phyloP scores from a whole-genome alignment of 2,888 invertebrate genomes.

The Andrena dorsata region DNA sequence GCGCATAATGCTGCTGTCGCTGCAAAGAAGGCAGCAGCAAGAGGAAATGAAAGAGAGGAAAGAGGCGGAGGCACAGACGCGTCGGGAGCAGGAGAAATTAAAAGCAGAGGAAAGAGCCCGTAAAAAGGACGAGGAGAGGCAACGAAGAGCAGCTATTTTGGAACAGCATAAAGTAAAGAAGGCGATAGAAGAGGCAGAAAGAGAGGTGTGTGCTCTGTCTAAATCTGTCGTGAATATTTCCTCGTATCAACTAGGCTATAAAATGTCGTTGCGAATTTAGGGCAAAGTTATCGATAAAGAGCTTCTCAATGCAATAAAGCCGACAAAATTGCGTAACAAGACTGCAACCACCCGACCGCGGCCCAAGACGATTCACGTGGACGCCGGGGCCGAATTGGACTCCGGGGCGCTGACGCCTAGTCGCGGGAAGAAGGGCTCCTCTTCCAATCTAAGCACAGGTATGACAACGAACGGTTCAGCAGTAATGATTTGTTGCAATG shows the following conservation, averaged over 20 bases:
- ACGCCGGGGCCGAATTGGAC: constrained; percentile 92
- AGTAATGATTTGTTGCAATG: constrained; percentile 38
- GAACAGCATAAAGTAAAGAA: constrained; percentile 97
- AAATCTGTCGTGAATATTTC: neutral
- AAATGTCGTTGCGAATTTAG: constrained; percentile 83
- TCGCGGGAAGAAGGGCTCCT: constrained; percentile 92
- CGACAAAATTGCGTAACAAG: constrained; percentile 89
- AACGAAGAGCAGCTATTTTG: constrained; percentile 94
- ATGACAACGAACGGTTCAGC: constrained; percentile 71
- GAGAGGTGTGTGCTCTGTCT: constrained; percentile 87
- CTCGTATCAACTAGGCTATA: neutral
- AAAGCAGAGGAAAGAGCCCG: constrained; percentile 90
- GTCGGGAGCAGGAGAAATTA: constrained; percentile 91
- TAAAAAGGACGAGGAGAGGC: constrained; percentile 94
- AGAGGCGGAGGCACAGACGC: constrained; percentile 92
- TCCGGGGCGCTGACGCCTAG: constrained; percentile 91
- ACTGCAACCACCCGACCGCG: constrained; percentile 89
- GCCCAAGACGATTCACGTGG: constrained; percentile 96
- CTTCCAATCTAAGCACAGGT: constrained; percentile 93
- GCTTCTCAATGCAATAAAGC: constrained; percentile 87
- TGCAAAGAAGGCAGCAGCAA: constrained; percentile 95
- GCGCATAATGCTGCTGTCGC: constrained; percentile 94
- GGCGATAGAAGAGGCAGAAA: constrained; percentile 95
- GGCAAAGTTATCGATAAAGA: constrained; percentile 93
- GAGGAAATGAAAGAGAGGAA: constrained; percentile 94